These are phyloP conservation scores for Chrysopa pallens DNA, from an alignment of 1,140 invertebrate genomes.

Conservation along the genomic window DNA sequence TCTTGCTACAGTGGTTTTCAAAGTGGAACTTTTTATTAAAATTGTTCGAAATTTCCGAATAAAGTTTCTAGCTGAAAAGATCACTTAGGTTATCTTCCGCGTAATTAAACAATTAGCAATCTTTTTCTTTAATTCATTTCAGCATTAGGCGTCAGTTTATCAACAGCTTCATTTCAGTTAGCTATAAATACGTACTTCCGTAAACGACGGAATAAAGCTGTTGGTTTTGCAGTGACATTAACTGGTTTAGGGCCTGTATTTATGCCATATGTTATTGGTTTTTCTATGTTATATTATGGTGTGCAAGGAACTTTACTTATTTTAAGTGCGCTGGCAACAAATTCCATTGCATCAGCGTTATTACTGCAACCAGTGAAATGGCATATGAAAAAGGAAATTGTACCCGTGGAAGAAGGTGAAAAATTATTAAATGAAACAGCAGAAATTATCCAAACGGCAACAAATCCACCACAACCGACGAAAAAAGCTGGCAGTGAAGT, in stretches of 20 bases:
- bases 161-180: slow-evolving; percentile 28
- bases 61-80: too few species aligned
- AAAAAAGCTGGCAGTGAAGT: neutral
- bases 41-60: too few species aligned
- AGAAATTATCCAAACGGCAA: neutral
- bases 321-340: slow-evolving; percentile 33
- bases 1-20: too few species aligned
- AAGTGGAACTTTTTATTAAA: too few species aligned
- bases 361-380: slow-evolving; percentile 40
- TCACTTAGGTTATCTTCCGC: too few species aligned
- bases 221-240: slow-evolving; percentile 35
- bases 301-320: slow-evolving; percentile 34
- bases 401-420: slow-evolving; percentile 4
- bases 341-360: slow-evolving; percentile 33
- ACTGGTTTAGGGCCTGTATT: slow-evolving; percentile 36
- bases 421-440: neutral
- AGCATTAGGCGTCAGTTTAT: slow-evolving; percentile 26
- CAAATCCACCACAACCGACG: neutral
- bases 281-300: slow-evolving; percentile 28
- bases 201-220: slow-evolving; percentile 31
- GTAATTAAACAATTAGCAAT: too few species aligned
- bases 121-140: slow-evolving; percentile 10
- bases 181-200: slow-evolving; percentile 41
- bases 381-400: slow-evolving; percentile 25
- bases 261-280: slow-evolving; percentile 32